Percentiles rank a stretch among this genome's conserved stretches.
Conservation (phyloP, 2,797 vertebrate genomes). For the Diglossa cyanea region DNA sequence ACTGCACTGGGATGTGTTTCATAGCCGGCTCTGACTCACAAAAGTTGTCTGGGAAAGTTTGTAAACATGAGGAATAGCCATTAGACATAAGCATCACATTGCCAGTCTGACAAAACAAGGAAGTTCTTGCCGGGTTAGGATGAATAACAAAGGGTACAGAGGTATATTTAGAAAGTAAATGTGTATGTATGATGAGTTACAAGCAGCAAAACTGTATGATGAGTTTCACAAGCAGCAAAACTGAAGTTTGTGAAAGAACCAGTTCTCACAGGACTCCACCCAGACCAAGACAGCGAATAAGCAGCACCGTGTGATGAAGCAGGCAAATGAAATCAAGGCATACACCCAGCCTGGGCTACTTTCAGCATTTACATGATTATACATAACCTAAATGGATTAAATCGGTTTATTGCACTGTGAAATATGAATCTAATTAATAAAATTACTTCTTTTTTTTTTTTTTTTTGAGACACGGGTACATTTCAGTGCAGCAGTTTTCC, state of each 20-base stretch:
- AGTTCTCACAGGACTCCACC: constrained; percentile 29
- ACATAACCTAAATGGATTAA: not conserved
- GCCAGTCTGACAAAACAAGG: constrained; percentile 1
- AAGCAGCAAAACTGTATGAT: not conserved
- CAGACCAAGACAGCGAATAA: not conserved
- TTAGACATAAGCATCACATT: not conserved
- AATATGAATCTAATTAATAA: not conserved
- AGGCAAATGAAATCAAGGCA: not conserved
- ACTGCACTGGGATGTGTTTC: not conserved
- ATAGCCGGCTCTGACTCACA: constrained; percentile 13
- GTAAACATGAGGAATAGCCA: not conserved
- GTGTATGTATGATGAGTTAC: not conserved
- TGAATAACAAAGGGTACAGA: constrained; percentile 7
- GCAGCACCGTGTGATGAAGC: not conserved
- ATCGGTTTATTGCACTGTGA: not conserved
- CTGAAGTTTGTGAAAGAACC: constrained; percentile 18
- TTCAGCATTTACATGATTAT: not conserved
- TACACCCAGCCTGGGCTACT: not conserved
- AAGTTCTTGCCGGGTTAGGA: not conserved
- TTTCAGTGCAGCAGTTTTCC: not conserved
- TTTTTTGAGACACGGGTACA: not conserved
- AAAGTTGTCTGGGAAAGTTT: constrained; percentile 9
- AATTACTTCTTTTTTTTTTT: not conserved
- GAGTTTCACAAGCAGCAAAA: constrained; percentile 3
- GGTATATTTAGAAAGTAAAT: constrained; percentile 52